Percentiles rank a stretch among this genome's conserved stretches.
phyloP scores from a whole-genome alignment of 2,888 invertebrate genomes.

The Chymomyza caudatula region DNA sequence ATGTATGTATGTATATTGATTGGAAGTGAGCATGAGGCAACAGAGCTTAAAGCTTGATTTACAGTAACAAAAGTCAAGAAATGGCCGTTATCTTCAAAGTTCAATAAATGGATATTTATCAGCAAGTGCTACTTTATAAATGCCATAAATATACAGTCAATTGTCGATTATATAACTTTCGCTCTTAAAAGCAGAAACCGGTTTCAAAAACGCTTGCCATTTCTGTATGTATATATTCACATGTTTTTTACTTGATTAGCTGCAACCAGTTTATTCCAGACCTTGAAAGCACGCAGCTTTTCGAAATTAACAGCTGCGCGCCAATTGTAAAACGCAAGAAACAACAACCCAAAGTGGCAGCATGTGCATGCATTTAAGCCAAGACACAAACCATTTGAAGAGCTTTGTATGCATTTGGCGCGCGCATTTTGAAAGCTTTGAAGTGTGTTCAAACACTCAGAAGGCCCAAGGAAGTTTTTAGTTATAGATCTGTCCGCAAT shows the following conservation, averaged over 20 bases:
- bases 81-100: neutral
- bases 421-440: neutral
- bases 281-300: neutral
- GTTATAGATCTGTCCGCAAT: too few relatives aligned
- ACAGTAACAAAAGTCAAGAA: neutral
- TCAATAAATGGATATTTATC: neutral
- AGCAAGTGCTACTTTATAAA: neutral
- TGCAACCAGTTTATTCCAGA: neutral
- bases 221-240: neutral
- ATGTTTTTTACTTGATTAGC: neutral
- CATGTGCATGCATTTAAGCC: neutral
- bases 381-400: neutral
- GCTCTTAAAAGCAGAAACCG: neutral
- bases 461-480: too few relatives aligned
- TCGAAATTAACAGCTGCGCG: neutral
- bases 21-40: neutral
- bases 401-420: neutral
- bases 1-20: too few relatives aligned
- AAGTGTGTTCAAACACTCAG: too few relatives aligned
- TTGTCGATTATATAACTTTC: neutral
- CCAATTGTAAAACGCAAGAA: too few relatives aligned
- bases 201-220: neutral
- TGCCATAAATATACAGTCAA: neutral
- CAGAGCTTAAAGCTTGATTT: neutral
- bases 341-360: neutral